Evolutionary conservation across 2,113 vertebrate genomes (phyloP).

Genomic region (Channa argus): DNA sequence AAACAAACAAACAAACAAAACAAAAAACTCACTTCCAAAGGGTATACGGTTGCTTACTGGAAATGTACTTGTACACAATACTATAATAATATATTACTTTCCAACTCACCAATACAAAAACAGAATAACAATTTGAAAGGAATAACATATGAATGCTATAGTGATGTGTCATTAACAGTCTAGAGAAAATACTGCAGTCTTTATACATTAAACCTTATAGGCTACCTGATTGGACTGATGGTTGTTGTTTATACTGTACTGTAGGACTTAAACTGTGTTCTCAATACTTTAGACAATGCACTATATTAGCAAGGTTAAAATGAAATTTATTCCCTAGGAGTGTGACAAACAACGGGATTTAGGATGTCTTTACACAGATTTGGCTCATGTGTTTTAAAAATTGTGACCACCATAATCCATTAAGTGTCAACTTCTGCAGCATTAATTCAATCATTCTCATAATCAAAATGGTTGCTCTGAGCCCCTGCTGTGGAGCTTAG

Average conservation of each 20-base stretch:
- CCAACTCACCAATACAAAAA: not conserved
- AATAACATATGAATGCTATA: not conserved
- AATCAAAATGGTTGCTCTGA: conserved; percentile 75
- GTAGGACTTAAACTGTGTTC: not conserved
- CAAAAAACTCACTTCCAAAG: too few species aligned
- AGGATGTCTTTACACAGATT: conserved; percentile 66
- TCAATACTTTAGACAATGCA: conserved; percentile 33
- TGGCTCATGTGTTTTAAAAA: conserved; percentile 60
- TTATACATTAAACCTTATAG: not conserved
- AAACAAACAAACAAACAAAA: too few species aligned
- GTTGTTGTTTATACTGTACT: not conserved
- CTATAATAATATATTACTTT: too few species aligned
- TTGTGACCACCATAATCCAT: conserved; percentile 67
- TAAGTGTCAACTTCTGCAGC: conserved; percentile 71
- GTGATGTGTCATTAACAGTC: not conserved
- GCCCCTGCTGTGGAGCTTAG: conserved; percentile 65
- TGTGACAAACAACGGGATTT: conserved; percentile 58
- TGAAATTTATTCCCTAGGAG: conserved; percentile 36
- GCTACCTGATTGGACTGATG: not conserved
- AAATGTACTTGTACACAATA: too few species aligned
- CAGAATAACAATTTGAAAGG: too few species aligned
- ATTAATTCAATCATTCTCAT: conserved; percentile 76
- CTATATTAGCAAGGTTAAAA: conserved; percentile 45
- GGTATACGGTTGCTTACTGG: too few species aligned
- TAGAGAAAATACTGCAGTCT: not conserved